phyloP scores from a whole-genome alignment of 2,888 invertebrate genomes.

The Dioctria linearis region DNA sequence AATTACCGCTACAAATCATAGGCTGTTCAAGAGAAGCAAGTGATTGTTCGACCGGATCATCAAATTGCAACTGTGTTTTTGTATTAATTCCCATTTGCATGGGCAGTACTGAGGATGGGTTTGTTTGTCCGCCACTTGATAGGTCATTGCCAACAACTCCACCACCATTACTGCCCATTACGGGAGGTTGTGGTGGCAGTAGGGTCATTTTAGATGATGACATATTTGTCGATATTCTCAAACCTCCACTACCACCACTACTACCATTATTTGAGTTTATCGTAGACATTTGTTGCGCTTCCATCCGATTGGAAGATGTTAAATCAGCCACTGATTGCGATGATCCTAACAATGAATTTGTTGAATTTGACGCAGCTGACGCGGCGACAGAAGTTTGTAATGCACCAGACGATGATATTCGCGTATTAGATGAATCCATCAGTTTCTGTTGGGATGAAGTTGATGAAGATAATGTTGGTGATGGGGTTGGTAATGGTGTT shows the following conservation, averaged over 20 bases:
- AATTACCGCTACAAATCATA: slow-evolving; percentile 66
- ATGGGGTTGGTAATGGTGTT: slow-evolving; percentile 62
- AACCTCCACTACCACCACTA: slow-evolving; percentile 65
- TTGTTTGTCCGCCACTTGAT: slow-evolving; percentile 28
- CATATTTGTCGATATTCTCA: slow-evolving; percentile 17
- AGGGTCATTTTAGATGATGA: slow-evolving; percentile 59
- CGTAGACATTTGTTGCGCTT: slow-evolving; percentile 54
- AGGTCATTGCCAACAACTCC: slow-evolving; percentile 42
- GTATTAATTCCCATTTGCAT: slow-evolving; percentile 61
- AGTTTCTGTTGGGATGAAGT: slow-evolving; percentile 56
- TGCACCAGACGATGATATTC: slow-evolving; percentile 38
- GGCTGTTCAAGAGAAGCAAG: slow-evolving; percentile 80
- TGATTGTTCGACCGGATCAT: slow-evolving; percentile 81
- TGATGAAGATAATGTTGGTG: slow-evolving; percentile 60
- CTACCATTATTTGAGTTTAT: slow-evolving; percentile 53
- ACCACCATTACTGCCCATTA: slow-evolving; percentile 57
- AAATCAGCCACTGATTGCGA: slow-evolving; percentile 39
- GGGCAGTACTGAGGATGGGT: slow-evolving; percentile 55
- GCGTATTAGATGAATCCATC: slow-evolving; percentile 52
- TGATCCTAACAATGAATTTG: slow-evolving; percentile 46
- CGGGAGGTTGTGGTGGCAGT: slow-evolving; percentile 54
- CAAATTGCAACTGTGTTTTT: slow-evolving; percentile 71
- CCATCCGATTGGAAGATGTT: slow-evolving; percentile 48
- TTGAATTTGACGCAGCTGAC: slow-evolving; percentile 42
- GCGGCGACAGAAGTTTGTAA: slow-evolving; percentile 50